Evolutionary conservation across 2,113 vertebrate genomes (phyloP), one percentile per base, ranked within the genome.

Genomic region (Ceratotherium simum): DNA sequence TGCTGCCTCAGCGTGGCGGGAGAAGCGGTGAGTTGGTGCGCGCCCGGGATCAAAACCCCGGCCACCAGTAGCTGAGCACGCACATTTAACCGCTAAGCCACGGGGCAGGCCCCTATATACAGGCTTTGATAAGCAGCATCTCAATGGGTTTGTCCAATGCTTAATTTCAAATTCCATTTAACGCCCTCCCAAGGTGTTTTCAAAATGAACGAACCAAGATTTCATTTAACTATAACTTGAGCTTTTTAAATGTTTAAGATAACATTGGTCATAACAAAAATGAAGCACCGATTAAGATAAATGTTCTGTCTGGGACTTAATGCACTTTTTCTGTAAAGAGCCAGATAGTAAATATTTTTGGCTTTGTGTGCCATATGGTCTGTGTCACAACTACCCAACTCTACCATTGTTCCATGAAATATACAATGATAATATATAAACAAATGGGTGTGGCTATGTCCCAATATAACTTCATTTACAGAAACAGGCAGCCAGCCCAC

Each of bases 391-490:
- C 87, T 42, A 51, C 13, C 36, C 27, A 56, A 72, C 33, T 64
- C 51, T 65, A 6, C 58, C 60, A 62, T 1, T 4, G 29, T 27
- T 36, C 17, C 29, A 31, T 54, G 31, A 91, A 92, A 67, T 27
- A 65, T 27, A 73, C 21, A 39, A n/a, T 39, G 83, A 69, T 18
- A 89, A 46, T 23, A 72, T 54, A 29, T 18, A 72, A 73, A 82
- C 46, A 78, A 79, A 65, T 46, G n/a, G 29, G 31, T 6, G n/a
- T 56, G 39, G 7, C 58, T 70, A 1, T 80, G 75, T 91, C 36
- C 33, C 82, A 97, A 76, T 92, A 96, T 92, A 97, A 93, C 54
- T 93, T 97, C 69, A 91, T 92, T 93, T 90, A 86, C 25, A 80
- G 90, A 93, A 87, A 56, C 29, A 85, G 14, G 29, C 58, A 90